Evolutionary conservation across 2,888 invertebrate genomes (phyloP), one percentile per base, ranked within the genome.

Genomic region (Cremastobaeus sp.): DNA sequence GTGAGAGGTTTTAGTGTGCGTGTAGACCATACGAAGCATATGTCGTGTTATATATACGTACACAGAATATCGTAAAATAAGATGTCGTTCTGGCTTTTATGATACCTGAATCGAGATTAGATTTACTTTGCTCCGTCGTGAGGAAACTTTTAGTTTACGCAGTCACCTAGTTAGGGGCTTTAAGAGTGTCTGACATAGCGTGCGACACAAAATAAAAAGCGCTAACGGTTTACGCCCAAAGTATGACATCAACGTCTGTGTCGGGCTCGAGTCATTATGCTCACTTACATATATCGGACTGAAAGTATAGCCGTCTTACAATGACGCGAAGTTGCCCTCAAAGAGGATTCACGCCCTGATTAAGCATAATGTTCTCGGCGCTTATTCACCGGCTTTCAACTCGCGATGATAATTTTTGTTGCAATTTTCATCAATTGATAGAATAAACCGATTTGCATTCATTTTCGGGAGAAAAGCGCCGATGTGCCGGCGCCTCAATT

Each of bases 71-170:
- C 84, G 82, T 85, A 83, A 85, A 85, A 84, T 84, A 82, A 84
- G 83, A 84, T 80, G 83, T 83, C 82, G 80, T 77, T 76, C 70
- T 73, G 69, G 80, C 82, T 84, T 85, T 85, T 83, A 85, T 84
- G 79, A 77, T 76, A 77, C 76, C 79, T 79, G 82, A 83, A 85
- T 85, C 82, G 81, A 84, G 84, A 85, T 85, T 84, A 83, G 83
- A 85, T 85, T 84, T 83, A 85, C 84, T 82, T 82, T 82, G 64
- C 77, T 66, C 77, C 52, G 76, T 62, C 78, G 74, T 69, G 78
- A 55, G 64, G 72, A 78, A 77, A 70, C 75, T 81, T 81, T 76
- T 73, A 74, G 75, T 14, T 45, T 6, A 28, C 47, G 25, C 14
- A 43, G 57, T 35, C 47, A 62, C 47, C 66, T 57, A 32, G 60